Evolutionary conservation across 2,797 vertebrate genomes (phyloP), one percentile per base, ranked within the genome.

Genomic region (Molossus molossus): DNA sequence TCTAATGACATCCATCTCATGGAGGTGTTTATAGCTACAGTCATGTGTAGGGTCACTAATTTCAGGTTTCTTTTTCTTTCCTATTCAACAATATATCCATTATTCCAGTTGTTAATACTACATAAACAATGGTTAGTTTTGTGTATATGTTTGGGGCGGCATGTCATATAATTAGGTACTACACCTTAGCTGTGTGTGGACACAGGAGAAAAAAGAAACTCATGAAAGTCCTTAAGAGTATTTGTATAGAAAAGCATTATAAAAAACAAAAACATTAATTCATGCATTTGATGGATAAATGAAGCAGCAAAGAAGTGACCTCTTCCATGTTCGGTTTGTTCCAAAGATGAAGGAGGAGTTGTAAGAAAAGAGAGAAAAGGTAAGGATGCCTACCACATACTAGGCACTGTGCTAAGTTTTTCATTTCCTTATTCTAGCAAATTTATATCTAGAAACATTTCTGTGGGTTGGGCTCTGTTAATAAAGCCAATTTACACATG

Each of bases 381-480:
- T 50, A 23, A 14, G 53, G 21, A 33, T 69, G 3, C 50, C 57
- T 69, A 20, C 27, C 29, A 29, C 79, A 53, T 37, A 18, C 6
- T 27, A 83, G 80, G 17, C 18, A 15, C 9, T 48, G 4, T 5
- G 18, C 33, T 91, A 17, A 65, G 33, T 72, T 77, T 85, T 93
- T 50, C 37, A 64, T 53, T 77, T 2, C 55, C 57, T 60, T 50
- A 55, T 53, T 91, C 70, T 53, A 76, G 79, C 53, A 81, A 80
- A 90, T 73, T 82, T 60, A 89, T 60, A 90, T 84, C n/a, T 73
- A 77, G 21, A 40, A 93, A 87, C 48, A 95, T 27, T 50, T 11
- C 15, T 64, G 21, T 48, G 7, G 83, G 29, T 57, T 82, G 12
- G 20, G 27, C 17, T 87, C 48, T 64, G 23, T 81, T 55, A 20